phyloP scores from a whole-genome alignment of 2,113 vertebrate species.

The Ciconia stormi region DNA sequence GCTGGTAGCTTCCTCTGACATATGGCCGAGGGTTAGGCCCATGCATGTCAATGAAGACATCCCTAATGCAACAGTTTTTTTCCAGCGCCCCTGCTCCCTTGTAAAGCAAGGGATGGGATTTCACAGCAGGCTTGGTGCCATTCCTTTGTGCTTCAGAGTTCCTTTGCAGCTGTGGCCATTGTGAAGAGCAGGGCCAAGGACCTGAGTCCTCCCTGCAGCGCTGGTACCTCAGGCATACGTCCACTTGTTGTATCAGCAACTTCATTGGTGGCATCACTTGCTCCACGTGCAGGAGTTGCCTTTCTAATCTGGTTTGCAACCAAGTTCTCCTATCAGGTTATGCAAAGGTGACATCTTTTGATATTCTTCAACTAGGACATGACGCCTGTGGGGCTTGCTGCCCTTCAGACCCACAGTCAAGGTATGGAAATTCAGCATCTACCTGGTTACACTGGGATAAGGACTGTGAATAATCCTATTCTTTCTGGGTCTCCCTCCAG shows the following conservation, averaged over 20 bases:
- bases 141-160: background rate
- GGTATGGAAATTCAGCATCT: background rate
- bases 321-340: background rate
- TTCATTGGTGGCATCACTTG: background rate
- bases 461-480: background rate
- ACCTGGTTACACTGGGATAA: background rate
- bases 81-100: background rate
- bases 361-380: background rate
- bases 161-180: background rate
- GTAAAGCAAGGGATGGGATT: background rate
- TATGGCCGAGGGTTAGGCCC: background rate
- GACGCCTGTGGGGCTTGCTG: background rate
- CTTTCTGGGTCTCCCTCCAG: background rate
- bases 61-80: background rate
- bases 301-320: background rate
- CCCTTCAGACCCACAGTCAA: background rate
- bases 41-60: background rate
- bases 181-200: background rate
- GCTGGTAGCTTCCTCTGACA: background rate
- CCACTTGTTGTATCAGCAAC: background rate
- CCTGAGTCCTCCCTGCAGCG: background rate
- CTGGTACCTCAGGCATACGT: background rate
- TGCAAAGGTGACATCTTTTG: background rate
- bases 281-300: background rate
- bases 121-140: background rate